Evolutionary conservation across 1,140 invertebrate species (phyloP).

Genomic region (Brachionus calyciflorus): DNA sequence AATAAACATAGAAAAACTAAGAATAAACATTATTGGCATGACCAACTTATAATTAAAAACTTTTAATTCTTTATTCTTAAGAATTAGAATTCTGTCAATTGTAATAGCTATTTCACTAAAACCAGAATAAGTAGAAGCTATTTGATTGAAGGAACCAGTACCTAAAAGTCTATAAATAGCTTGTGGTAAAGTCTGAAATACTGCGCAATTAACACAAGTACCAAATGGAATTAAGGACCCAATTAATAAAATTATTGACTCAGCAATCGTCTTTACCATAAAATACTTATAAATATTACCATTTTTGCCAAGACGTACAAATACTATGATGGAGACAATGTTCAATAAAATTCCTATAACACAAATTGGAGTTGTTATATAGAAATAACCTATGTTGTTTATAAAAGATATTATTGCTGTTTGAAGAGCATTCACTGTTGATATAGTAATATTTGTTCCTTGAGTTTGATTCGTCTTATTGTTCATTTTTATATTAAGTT

Average conservation of each 20-base stretch:
- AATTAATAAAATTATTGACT: not conserved
- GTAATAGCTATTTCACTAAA: not conserved
- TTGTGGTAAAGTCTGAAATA: not conserved
- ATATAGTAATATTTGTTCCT: not conserved
- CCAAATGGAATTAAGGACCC: not conserved
- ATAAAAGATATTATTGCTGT: not conserved
- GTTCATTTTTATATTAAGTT: slow-evolving; percentile 6
- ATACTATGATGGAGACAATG: not conserved
- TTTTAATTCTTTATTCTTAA: not conserved
- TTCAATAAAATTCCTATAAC: not conserved
- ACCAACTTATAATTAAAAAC: not conserved
- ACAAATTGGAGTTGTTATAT: not conserved
- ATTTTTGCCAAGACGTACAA: not conserved
- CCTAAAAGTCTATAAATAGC: not conserved
- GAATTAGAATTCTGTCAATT: not conserved
- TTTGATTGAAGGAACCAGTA: not conserved
- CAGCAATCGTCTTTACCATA: not conserved
- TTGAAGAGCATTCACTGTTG: not conserved
- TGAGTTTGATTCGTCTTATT: not conserved
- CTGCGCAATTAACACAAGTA: not conserved
- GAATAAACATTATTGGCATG: not conserved
- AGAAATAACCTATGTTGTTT: not conserved
- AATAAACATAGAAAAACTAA: not conserved
- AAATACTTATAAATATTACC: not conserved
- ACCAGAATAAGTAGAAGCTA: not conserved